Percentiles rank a stretch among this genome's conserved stretches.
Conservation (phyloP, 2,888 invertebrate genomes). For the Chirona hameri region DNA sequence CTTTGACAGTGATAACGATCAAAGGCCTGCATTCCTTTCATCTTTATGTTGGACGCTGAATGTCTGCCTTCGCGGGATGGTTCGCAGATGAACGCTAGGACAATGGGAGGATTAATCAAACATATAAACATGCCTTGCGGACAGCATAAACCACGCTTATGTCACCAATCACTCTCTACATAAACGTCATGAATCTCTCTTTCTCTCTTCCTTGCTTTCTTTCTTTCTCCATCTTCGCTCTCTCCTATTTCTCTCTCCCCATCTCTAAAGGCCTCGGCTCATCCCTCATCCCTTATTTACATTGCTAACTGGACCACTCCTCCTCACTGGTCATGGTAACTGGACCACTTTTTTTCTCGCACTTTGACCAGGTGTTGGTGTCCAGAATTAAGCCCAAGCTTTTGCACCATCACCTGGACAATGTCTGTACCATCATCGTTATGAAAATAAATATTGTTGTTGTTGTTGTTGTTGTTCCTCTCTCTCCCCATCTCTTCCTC, state of each 20-base stretch:
- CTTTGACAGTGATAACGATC: not conserved
- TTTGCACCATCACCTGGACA: no score
- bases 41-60: slow-evolving; percentile 8
- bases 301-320: no score
- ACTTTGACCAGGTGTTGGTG: no score
- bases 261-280: no score
- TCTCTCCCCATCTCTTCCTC: not conserved
- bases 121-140: not conserved
- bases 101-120: not conserved
- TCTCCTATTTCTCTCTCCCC: not conserved
- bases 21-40: not conserved
- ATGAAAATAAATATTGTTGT: no score
- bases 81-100: not conserved
- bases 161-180: no score
- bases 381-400: no score
- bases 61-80: not conserved
- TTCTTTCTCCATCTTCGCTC: not conserved
- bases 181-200: not conserved
- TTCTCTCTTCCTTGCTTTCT: not conserved
- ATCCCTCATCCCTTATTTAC: no score
- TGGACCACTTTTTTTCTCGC: no score
- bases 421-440: no score
- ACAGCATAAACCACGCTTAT: no score
- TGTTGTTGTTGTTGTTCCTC: not conserved
- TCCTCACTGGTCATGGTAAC: no score